phyloP scores from a whole-genome alignment of 2,888 invertebrate genomes.

The Scaptomyza tumidula region DNA sequence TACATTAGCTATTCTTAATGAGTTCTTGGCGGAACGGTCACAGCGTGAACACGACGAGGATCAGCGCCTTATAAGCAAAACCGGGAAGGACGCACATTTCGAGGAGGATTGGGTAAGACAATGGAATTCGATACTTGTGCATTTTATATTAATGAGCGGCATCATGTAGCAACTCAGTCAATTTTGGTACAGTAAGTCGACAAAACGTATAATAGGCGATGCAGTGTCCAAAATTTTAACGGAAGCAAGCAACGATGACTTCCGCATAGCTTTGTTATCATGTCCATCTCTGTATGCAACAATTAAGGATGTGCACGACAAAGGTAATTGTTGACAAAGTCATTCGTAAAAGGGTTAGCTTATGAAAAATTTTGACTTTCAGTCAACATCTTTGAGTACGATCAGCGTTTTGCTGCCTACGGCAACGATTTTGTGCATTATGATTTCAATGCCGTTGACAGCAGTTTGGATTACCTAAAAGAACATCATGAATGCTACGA shows the following conservation, averaged over 20 bases:
- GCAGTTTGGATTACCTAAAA: slow-evolving; percentile 86
- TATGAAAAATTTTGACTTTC: slow-evolving; percentile 76
- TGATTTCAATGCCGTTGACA: slow-evolving; percentile 93
- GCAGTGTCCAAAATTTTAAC: slow-evolving; percentile 87
- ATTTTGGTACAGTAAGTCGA: slow-evolving; percentile 97
- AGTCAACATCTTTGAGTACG: slow-evolving; percentile 93
- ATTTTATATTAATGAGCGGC: not conserved
- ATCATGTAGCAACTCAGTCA: slow-evolving; percentile 94
- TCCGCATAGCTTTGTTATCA: slow-evolving; percentile 92
- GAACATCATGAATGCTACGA: slow-evolving; percentile 87
- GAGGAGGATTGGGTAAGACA: slow-evolving; percentile 93
- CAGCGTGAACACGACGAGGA: slow-evolving; percentile 87
- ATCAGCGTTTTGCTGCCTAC: slow-evolving; percentile 91
- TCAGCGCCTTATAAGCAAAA: slow-evolving; percentile 75
- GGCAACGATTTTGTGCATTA: slow-evolving; percentile 93
- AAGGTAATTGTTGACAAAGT: slow-evolving; percentile 14
- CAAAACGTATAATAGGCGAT: slow-evolving; percentile 89
- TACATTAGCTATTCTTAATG: slow-evolving; percentile 90
- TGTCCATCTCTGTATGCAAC: slow-evolving; percentile 93
- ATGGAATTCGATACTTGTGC: not conserved
- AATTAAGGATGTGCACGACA: slow-evolving; percentile 85
- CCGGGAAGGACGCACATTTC: slow-evolving; percentile 86
- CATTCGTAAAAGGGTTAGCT: not conserved
- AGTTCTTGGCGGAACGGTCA: slow-evolving; percentile 90
- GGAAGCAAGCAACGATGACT: slow-evolving; percentile 43